Percentiles rank a stretch among this genome's conserved stretches.
Conservation (phyloP, 2,797 vertebrate genomes). For the Micrastur ruficollis region DNA sequence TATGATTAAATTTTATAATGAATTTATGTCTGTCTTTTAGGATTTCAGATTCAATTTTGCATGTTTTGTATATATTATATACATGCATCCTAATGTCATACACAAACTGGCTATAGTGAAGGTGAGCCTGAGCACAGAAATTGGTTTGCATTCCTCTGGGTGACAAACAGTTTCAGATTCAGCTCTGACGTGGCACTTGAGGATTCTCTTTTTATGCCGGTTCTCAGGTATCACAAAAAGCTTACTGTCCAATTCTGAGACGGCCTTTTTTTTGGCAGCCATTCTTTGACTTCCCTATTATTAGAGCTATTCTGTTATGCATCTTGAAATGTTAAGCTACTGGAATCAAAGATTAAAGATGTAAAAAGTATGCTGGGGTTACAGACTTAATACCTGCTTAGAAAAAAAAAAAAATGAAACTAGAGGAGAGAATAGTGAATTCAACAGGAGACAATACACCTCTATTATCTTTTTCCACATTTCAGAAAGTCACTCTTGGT, state of each 20-base stretch:
- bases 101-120: neutral
- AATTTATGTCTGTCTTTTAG: neutral
- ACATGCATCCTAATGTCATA: neutral
- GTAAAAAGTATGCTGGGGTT: neutral
- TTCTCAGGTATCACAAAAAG: neutral
- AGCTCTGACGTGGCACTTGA: neutral
- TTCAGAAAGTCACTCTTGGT: neutral
- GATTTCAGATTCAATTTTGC: neutral
- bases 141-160: neutral
- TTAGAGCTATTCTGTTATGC: neutral
- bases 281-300: neutral
- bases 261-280: neutral
- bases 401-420: neutral
- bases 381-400: neutral
- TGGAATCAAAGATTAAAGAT: neutral
- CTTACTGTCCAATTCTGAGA: neutral
- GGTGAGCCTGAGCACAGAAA: neutral
- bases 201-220: neutral
- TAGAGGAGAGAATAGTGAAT: neutral
- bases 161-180: neutral
- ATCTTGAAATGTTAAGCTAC: neutral
- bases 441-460: neutral
- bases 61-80: neutral
- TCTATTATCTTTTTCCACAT: neutral
- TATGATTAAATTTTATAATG: neutral